Evolutionary conservation across 2,797 vertebrate genomes (phyloP).

Genomic region (Anas bernieri): DNA sequence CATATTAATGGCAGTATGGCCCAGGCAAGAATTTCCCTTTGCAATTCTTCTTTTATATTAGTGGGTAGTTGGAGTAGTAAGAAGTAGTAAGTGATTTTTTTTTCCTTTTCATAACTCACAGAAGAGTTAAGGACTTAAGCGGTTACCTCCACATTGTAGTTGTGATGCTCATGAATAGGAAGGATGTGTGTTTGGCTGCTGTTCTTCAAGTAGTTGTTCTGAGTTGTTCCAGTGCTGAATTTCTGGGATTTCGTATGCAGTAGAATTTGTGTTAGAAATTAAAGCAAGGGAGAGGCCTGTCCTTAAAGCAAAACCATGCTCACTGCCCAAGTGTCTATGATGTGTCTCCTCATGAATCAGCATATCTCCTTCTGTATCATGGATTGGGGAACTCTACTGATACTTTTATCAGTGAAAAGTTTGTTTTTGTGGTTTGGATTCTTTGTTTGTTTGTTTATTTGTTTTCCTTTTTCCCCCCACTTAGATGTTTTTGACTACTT

Average conservation of each 20-base stretch:
- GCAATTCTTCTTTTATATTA: not conserved
- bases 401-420: not conserved
- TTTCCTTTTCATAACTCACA: not conserved
- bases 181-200: not conserved
- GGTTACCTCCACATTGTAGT: not conserved
- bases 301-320: not conserved
- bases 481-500: not conserved
- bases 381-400: not conserved
- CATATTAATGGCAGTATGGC: not conserved
- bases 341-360: not conserved
- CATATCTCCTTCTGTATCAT: not conserved
- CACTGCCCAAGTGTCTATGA: not conserved
- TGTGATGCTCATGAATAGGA: not conserved
- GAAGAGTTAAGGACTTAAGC: not conserved
- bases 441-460: not conserved
- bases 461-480: not conserved
- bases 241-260: not conserved
- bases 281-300: not conserved
- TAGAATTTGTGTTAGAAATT: not conserved
- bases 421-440: not conserved
- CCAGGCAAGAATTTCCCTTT: not conserved
- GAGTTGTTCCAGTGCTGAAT: not conserved
- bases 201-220: not conserved
- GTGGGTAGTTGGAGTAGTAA: not conserved
- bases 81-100: not conserved